A percentile compares a stretch with the other conserved stretches of the same genome.
Evolutionary conservation across 2,113 vertebrate genomes (phyloP).

Genomic region (Alaudala cheleensis): DNA sequence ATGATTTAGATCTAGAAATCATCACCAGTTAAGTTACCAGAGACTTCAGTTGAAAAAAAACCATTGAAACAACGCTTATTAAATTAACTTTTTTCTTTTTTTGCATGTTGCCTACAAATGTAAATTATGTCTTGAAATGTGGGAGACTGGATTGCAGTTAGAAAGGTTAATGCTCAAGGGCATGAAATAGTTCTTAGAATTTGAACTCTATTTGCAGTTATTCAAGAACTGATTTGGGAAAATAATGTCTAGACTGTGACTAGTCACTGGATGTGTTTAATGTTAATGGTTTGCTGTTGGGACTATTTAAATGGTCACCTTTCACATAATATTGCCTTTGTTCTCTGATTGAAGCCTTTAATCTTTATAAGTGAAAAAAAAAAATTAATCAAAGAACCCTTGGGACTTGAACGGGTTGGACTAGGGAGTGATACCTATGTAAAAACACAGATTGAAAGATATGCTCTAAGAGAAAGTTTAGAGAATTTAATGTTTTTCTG

Average conservation of each 20-base stretch:
- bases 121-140: neutral
- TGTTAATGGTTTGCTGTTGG: neutral
- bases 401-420: neutral
- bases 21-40: neutral
- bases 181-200: neutral
- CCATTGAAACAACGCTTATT: neutral
- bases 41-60: neutral
- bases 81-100: neutral
- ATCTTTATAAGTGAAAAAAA: neutral
- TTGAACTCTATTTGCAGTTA: neutral
- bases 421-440: neutral
- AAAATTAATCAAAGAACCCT: neutral
- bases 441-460: neutral
- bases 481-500: neutral
- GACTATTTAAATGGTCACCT: neutral
- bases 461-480: neutral
- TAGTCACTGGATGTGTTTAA: neutral
- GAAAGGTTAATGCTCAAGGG: neutral
- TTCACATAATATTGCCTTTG: neutral
- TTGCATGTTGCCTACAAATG: neutral
- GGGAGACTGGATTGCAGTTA: neutral
- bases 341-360: neutral
- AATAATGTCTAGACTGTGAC: neutral
- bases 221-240: neutral
- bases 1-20: fast-evolving